Evolutionary conservation across 2,888 invertebrate genomes (phyloP).

Genomic region (Ametastegia equiseti): DNA sequence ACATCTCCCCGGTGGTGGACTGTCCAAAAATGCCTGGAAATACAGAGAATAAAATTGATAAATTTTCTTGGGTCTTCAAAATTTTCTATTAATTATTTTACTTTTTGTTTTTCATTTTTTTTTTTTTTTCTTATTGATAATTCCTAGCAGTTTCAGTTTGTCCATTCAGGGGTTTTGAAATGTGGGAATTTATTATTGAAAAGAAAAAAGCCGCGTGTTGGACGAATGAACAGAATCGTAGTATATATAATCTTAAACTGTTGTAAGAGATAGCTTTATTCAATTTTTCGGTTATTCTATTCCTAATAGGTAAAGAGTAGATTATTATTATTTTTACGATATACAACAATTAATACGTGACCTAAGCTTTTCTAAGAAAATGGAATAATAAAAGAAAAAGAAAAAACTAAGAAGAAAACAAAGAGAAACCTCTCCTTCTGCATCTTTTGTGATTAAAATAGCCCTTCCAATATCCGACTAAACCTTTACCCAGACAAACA

Average conservation of each 20-base stretch:
- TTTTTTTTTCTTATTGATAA: not conserved
- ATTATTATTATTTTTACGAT: no score
- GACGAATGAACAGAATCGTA: constrained; percentile 50
- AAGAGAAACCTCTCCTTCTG: constrained; percentile 79
- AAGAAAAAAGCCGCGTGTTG: not conserved
- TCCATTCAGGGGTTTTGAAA: constrained; percentile 56
- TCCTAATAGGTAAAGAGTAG: constrained; percentile 53
- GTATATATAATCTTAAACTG: constrained; percentile 52
- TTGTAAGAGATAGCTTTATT: constrained; percentile 54
- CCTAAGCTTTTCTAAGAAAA: constrained; percentile 51
- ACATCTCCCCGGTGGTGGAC: constrained; percentile 69
- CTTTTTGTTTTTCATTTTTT: not conserved
- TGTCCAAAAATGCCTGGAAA: constrained; percentile 74
- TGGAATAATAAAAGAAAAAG: not conserved
- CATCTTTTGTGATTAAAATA: constrained; percentile 88
- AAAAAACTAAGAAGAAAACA: not conserved
- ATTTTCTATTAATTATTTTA: not conserved
- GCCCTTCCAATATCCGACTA: constrained; percentile 89
- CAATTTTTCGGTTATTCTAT: constrained; percentile 44
- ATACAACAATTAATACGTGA: constrained; percentile 58
- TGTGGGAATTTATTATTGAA: not conserved
- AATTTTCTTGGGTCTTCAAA: no score
- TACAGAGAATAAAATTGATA: constrained; percentile 72
- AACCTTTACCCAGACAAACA: constrained; percentile 84
- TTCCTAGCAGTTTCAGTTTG: constrained; percentile 48